Percentiles rank a stretch among this genome's conserved stretches.
Conservation (phyloP, 2,797 vertebrate genomes). For the Buceros bicornis region DNA sequence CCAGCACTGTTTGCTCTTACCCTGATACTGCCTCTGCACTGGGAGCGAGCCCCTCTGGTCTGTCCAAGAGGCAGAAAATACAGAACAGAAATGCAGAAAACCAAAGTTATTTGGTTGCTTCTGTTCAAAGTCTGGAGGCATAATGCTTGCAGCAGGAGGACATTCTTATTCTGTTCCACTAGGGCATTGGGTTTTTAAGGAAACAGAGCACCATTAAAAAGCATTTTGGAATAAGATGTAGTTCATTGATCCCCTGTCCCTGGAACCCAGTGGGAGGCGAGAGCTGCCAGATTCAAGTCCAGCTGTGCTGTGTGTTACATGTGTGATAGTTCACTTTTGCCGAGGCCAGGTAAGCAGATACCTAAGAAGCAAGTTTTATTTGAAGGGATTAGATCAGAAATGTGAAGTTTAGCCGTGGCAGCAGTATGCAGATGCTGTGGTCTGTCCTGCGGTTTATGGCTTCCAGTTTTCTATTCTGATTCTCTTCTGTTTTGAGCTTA, state of each 20-base stretch:
- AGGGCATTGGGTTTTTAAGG: background rate
- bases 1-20: background rate
- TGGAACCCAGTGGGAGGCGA: background rate
- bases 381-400: background rate
- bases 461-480: constrained; percentile 19
- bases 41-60: background rate
- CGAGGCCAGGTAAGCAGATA: background rate
- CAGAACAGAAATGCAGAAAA: too few relatives aligned
- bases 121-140: background rate
- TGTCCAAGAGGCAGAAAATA: background rate
- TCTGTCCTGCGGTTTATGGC: background rate
- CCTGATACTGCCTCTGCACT: background rate
- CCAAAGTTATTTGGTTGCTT: background rate
- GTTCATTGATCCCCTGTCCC: background rate
- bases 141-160: background rate
- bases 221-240: background rate
- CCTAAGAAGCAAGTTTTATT: background rate
- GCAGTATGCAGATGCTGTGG: background rate
- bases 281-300: background rate
- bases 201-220: background rate
- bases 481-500: background rate
- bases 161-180: background rate
- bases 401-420: background rate
- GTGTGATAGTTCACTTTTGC: background rate
- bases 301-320: background rate